Base-by-base conservation (phyloP, 1,140 invertebrate species). In the Drosophila lacteicornis region DNA sequence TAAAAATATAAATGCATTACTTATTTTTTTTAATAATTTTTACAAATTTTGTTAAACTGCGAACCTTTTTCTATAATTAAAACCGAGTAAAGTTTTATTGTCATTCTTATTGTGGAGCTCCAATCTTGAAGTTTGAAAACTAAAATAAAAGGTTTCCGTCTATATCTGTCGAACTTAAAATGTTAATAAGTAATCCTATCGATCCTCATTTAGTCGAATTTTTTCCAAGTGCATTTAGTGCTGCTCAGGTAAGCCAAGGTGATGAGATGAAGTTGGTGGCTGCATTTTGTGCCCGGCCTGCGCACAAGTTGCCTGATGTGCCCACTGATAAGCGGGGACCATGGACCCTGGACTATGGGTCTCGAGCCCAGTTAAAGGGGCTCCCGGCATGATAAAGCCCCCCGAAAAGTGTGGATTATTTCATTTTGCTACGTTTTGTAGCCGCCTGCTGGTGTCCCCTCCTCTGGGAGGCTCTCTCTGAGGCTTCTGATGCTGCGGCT, bases 351-450 rank as follows among this genome's bases (percentile, higher is more conserved):
- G 65, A 60, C 62, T 53, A 42, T 36, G 46, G 45, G 60, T 30
- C 27, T 55, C 19, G 51, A 15, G 42, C 50, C 47, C 22, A 38
- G 40, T 53, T 63, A 22, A 47, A 50, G 75, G 51, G 61, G 63
- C 76, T 66, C 79, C 77, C 55, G 82, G 70, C 83, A 69, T 83
- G 84, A 87, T 87, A 87, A 88, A 87, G 75, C 80, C 56, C 68
- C 71, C 80, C 53, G 73, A 86, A 88, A 85, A 88, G 84, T 88
- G 84, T 88, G 84, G 84, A 88, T 88, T 88, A 88, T 88, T 90
- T 90, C 85, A 88, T 90, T 88, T 88, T 84, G 85, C 81, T 66
- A 79, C 84, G 85, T 88, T 88, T 87, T 87, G 83, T 80, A 58
- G 80, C 65, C 80, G 80, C 67, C 84, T 66, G 69, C 49, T 55